These are phyloP conservation scores for Tineola bisselliella DNA, from an alignment of 2,888 invertebrate species.

Conservation along the genomic window DNA sequence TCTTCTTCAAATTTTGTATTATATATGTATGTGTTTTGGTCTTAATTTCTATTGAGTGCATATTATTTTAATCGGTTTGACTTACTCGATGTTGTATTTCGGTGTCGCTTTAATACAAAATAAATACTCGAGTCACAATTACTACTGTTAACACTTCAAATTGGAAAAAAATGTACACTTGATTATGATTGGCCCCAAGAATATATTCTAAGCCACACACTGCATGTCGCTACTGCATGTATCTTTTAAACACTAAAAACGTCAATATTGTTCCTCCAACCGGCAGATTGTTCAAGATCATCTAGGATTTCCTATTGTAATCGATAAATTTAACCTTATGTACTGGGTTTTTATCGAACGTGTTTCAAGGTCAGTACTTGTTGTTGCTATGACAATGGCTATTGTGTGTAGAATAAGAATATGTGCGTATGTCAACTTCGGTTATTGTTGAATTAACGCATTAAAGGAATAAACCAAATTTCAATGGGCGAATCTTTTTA, in stretches of 20 bases:
- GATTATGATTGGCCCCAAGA: neutral
- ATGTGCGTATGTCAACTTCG: neutral
- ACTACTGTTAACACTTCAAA: neutral
- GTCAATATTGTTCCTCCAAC: no score
- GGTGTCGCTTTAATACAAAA: slow-evolving; percentile 65
- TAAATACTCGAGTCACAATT: slow-evolving; percentile 31
- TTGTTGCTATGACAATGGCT: neutral
- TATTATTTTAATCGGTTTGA: slow-evolving; percentile 36
- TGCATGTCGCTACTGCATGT: slow-evolving; percentile 62
- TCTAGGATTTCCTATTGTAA: no score
- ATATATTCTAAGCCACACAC: slow-evolving; percentile 28
- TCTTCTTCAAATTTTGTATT: no score
- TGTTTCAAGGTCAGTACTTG: neutral
- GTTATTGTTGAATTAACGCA: neutral
- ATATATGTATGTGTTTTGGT: no score
- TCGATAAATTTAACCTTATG: no score
- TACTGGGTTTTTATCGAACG: no score
- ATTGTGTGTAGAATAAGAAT: neutral
- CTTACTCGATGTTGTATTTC: slow-evolving; percentile 62
- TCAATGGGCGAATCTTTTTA: no score
- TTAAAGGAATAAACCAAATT: no score
- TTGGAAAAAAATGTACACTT: neutral
- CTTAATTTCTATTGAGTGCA: neutral
- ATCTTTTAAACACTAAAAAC: neutral
- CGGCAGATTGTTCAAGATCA: no score